Percentiles rank a stretch among this genome's conserved stretches.
phyloP scores from a whole-genome alignment of 2,797 vertebrate species.

The Lateolabrax maculatus region DNA sequence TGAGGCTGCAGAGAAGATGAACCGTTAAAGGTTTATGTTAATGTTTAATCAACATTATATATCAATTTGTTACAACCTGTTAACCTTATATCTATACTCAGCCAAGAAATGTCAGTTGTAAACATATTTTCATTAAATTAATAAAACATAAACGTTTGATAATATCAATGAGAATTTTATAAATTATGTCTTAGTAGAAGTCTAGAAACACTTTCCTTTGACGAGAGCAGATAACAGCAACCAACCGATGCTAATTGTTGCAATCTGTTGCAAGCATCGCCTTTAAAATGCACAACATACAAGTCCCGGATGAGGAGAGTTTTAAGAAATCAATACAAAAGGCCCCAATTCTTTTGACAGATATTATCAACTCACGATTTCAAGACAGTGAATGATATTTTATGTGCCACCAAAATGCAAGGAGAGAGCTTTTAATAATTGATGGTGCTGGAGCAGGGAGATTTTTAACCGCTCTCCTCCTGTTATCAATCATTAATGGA shows the following conservation, averaged over 20 bases:
- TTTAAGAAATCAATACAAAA: constrained; percentile 71
- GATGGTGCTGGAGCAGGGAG: constrained; percentile 94
- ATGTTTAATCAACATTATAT: background rate
- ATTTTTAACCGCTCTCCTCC: constrained; percentile 96
- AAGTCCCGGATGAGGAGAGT: constrained; percentile 42
- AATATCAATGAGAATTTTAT: constrained; percentile 33
- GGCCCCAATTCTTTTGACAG: constrained; percentile 85
- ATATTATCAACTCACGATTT: constrained; percentile 88
- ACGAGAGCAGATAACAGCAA: constrained; percentile 39
- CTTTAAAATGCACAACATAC: constrained; percentile 46
- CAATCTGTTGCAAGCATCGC: constrained; percentile 39
- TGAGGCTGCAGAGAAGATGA: background rate
- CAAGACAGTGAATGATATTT: constrained; percentile 89
- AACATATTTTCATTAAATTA: constrained; percentile 16
- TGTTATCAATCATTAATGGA: constrained; percentile 99
- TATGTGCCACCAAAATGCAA: constrained; percentile 92
- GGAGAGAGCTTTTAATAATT: constrained; percentile 96
- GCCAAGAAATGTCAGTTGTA: background rate
- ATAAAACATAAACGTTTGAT: constrained; percentile 31
- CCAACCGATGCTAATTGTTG: constrained; percentile 34
- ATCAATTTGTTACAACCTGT: background rate
- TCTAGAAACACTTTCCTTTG: constrained; percentile 33
- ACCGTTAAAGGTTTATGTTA: background rate
- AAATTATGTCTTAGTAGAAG: constrained; percentile 1
- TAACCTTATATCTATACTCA: constrained; percentile 2